Evolutionary conservation across 2,797 vertebrate genomes (phyloP).

Genomic region (Micromesistius poutassou): DNA sequence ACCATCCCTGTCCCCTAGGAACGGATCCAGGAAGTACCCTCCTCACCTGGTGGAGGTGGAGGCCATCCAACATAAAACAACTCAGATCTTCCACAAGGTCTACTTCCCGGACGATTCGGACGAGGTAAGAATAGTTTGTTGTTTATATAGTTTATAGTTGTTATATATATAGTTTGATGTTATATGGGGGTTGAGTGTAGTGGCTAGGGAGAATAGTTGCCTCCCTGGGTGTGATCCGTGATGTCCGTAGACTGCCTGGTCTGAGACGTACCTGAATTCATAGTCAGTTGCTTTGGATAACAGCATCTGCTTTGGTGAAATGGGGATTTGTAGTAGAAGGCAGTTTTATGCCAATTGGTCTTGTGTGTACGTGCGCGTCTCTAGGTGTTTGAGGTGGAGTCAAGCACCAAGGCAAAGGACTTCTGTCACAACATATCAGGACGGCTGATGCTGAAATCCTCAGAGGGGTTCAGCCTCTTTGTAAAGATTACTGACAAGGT

Average conservation of each 20-base stretch:
- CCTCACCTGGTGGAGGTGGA: constrained; percentile 97
- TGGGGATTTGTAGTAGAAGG: background rate
- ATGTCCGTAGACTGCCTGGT: background rate
- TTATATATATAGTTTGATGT: background rate
- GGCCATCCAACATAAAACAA: constrained; percentile 98
- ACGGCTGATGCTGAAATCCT: constrained; percentile 85
- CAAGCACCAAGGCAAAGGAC: constrained; percentile 96
- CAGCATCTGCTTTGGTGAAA: background rate
- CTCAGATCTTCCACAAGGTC: constrained; percentile 98
- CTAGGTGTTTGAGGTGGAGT: constrained; percentile 97
- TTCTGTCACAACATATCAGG: constrained; percentile 94
- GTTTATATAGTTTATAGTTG: background rate
- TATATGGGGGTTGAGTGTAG: background rate
- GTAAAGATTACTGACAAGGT: constrained; percentile 99
- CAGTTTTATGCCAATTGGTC: background rate
- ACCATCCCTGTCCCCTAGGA: constrained; percentile 66
- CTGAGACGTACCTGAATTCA: background rate
- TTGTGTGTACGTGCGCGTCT: background rate
- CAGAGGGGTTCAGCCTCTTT: constrained; percentile 95
- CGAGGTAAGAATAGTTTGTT: constrained; percentile 75
- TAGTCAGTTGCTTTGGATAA: background rate
- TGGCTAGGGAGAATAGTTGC: too few relatives aligned
- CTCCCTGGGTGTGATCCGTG: background rate
- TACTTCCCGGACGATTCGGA: constrained; percentile 96
- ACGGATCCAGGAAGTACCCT: constrained; percentile 92